phyloP scores from a whole-genome alignment of 2,113 vertebrate genomes.

The Chaetops frenatus region DNA sequence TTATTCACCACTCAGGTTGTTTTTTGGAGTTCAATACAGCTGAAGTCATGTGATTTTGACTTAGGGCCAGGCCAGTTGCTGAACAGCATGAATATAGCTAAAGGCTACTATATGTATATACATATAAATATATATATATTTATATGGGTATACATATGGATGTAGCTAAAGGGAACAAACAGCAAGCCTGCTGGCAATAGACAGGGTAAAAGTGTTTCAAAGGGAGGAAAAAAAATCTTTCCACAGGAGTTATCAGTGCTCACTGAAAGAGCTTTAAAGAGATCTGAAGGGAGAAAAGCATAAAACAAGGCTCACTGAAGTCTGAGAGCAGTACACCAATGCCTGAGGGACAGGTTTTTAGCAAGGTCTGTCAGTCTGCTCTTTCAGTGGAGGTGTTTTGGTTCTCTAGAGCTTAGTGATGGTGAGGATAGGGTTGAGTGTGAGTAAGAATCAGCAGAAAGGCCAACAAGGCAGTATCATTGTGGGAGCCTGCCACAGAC shows the following conservation, averaged over 20 bases:
- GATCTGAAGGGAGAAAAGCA: neutral
- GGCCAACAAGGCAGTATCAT: neutral
- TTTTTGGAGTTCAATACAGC: neutral
- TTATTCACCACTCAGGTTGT: neutral
- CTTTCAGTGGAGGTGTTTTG: neutral
- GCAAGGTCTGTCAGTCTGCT: neutral
- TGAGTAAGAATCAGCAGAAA: neutral
- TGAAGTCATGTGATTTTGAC: neutral
- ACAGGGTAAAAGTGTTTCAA: neutral
- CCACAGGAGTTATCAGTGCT: neutral
- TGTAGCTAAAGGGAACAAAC: neutral
- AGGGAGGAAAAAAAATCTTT: neutral
- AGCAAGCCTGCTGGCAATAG: neutral
- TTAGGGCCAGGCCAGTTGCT: neutral
- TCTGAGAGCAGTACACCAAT: neutral
- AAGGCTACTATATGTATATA: neutral
- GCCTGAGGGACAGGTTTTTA: neutral
- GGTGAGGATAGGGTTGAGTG: neutral
- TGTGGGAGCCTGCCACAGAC: fast-evolving
- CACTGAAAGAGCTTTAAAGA: neutral
- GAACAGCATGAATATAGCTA: neutral
- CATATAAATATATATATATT: neutral
- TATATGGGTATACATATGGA: neutral
- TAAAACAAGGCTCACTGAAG: neutral
- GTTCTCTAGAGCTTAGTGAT: neutral